A percentile compares a stretch with the other conserved stretches of the same genome.
Conservation (phyloP, 2,113 vertebrate species). For the Actinemys pallida region DNA sequence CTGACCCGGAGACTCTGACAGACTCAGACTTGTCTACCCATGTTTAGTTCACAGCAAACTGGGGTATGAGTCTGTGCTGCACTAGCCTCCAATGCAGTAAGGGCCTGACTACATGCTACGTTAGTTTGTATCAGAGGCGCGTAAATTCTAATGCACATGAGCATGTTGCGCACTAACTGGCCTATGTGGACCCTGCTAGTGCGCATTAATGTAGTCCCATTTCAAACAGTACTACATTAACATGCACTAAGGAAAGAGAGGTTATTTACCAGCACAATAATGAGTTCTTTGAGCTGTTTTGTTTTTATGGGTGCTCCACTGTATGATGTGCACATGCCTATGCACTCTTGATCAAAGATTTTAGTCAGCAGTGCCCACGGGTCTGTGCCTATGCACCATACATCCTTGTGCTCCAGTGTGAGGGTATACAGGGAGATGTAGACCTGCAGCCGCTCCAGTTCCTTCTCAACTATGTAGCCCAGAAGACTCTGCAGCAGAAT, state of each 20-base stretch:
- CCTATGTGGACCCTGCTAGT: neutral
- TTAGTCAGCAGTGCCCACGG: neutral
- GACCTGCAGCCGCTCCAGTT: neutral
- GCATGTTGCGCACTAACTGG: neutral
- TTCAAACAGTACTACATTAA: neutral
- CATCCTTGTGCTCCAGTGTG: neutral
- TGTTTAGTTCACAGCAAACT: neutral
- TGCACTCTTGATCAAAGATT: neutral
- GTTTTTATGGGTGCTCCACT: neutral
- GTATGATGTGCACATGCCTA: neutral
- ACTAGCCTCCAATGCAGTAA: neutral
- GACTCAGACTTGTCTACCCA: too few species aligned
- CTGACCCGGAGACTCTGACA: too few species aligned
- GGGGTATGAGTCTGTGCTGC: neutral
- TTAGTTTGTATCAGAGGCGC: neutral
- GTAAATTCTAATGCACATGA: neutral
- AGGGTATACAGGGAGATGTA: neutral
- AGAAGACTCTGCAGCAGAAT: too few species aligned
- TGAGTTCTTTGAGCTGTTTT: neutral
- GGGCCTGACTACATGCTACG: neutral
- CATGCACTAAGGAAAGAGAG: neutral
- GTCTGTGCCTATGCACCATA: neutral
- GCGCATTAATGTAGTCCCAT: neutral
- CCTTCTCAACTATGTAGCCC: neutral
- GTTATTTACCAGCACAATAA: neutral